Percentiles rank a stretch among this genome's conserved stretches.
Evolutionary conservation across 1,140 invertebrate species (phyloP).

Genomic region (Conus betulinus): DNA sequence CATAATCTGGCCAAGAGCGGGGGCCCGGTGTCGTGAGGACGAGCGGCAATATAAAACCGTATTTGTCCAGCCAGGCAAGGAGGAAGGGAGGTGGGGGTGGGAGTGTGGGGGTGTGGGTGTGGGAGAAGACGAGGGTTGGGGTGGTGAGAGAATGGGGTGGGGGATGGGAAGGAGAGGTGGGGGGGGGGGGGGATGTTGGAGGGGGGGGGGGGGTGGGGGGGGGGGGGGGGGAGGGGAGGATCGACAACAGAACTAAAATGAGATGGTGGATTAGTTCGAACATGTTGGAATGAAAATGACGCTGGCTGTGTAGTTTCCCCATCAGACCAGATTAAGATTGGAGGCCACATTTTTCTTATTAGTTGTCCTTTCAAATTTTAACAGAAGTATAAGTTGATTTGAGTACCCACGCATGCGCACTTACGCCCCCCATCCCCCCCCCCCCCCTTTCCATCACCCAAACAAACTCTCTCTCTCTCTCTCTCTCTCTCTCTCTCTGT

Average conservation of each 20-base stretch:
- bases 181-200: background rate
- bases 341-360: too few relatives aligned
- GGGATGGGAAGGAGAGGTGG: background rate
- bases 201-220: background rate
- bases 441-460: background rate
- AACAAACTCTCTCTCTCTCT: background rate
- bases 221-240: background rate
- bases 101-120: background rate
- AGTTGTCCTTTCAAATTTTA: too few relatives aligned
- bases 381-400: too few relatives aligned
- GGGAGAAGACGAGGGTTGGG: background rate
- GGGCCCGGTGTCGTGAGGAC: background rate
- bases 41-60: background rate
- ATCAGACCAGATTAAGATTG: too few relatives aligned
- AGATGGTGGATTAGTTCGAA: background rate
- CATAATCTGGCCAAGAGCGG: background rate
- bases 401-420: constrained; percentile 26
- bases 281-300: too few relatives aligned
- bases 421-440: background rate
- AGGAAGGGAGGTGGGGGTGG: background rate
- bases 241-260: background rate
- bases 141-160: background rate
- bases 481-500: constrained; percentile 16
- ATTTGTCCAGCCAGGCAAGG: background rate
- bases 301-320: too few relatives aligned